A percentile compares a stretch with the other conserved stretches of the same genome.
Conservation (phyloP, 2,888 invertebrate genomes). For the Xanthia icteritia region DNA sequence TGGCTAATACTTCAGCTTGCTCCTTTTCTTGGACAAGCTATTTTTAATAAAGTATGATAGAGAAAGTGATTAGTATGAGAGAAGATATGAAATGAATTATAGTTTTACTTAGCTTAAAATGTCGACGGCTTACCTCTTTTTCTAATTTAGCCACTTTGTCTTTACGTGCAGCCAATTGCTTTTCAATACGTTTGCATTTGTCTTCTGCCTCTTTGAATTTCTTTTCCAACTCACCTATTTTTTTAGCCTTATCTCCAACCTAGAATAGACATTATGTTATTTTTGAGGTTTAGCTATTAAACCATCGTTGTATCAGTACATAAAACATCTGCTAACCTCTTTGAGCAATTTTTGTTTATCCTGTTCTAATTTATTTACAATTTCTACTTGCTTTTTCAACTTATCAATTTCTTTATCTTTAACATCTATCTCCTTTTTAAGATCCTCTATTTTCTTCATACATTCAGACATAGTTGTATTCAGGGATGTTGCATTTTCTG, state of each 20-base stretch:
- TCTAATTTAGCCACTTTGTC: slow-evolving; percentile 91
- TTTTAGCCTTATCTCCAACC: slow-evolving; percentile 92
- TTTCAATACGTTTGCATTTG: slow-evolving; percentile 91
- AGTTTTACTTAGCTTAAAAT: not conserved
- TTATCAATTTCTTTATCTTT: slow-evolving; percentile 92
- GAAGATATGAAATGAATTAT: slow-evolving; percentile 13
- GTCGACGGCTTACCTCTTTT: slow-evolving; percentile 87
- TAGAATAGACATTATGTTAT: slow-evolving; percentile 71
- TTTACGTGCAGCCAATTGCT: slow-evolving; percentile 88
- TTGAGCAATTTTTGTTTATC: slow-evolving; percentile 91
- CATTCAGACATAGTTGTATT: slow-evolving; percentile 89
- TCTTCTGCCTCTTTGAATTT: slow-evolving; percentile 92
- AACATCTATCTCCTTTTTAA: slow-evolving; percentile 91
- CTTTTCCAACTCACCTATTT: slow-evolving; percentile 91
- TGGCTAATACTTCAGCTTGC: slow-evolving; percentile 81
- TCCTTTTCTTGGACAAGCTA: slow-evolving; percentile 89
- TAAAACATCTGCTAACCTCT: slow-evolving; percentile 83
- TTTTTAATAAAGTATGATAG: slow-evolving; percentile 69
- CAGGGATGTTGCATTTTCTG: slow-evolving; percentile 90
- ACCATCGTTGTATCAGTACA: not conserved
- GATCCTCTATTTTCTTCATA: slow-evolving; percentile 92
- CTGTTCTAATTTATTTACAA: slow-evolving; percentile 85
- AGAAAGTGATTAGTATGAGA: slow-evolving; percentile 57
- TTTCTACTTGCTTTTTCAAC: slow-evolving; percentile 91
- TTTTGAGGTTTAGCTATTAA: not conserved